A percentile compares a stretch with the other conserved stretches of the same genome.
Conservation (phyloP, 2,113 vertebrate species). For the Pristiophorus japonicus region DNA sequence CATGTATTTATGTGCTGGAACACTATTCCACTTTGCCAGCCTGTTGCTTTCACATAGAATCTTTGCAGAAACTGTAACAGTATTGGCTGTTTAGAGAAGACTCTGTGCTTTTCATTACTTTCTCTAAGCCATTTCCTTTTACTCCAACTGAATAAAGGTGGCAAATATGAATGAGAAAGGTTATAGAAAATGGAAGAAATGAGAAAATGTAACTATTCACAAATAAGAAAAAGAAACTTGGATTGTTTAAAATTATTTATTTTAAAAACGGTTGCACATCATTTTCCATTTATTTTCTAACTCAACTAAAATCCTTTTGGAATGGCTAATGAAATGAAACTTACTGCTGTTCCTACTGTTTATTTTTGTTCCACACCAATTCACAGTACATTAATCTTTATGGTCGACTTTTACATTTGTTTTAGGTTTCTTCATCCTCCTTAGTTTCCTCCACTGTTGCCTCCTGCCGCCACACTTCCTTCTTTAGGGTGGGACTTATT, state of each 20-base stretch:
- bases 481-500: neutral
- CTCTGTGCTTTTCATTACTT: neutral
- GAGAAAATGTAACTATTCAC: neutral
- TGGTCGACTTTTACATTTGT: slow-evolving; percentile 30
- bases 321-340: neutral
- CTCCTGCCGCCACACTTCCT: slow-evolving; percentile 29
- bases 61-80: neutral
- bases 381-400: slow-evolving; percentile 33
- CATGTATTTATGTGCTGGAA: neutral
- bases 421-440: slow-evolving; percentile 2
- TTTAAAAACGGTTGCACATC: neutral
- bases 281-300: slow-evolving; percentile 26
- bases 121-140: neutral
- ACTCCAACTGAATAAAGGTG: neutral
- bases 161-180: neutral
- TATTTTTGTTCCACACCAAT: slow-evolving; percentile 36
- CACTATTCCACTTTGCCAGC: neutral
- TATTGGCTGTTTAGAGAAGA: neutral
- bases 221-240: neutral
- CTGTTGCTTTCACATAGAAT: neutral
- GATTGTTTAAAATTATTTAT: neutral
- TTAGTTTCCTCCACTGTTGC: slow-evolving; percentile 21
- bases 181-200: neutral
- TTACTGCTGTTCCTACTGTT: slow-evolving; percentile 19
- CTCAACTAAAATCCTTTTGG: slow-evolving; percentile 4